Base-by-base conservation (phyloP, 2,888 invertebrate genomes). In the Frankliniella fusca region DNA sequence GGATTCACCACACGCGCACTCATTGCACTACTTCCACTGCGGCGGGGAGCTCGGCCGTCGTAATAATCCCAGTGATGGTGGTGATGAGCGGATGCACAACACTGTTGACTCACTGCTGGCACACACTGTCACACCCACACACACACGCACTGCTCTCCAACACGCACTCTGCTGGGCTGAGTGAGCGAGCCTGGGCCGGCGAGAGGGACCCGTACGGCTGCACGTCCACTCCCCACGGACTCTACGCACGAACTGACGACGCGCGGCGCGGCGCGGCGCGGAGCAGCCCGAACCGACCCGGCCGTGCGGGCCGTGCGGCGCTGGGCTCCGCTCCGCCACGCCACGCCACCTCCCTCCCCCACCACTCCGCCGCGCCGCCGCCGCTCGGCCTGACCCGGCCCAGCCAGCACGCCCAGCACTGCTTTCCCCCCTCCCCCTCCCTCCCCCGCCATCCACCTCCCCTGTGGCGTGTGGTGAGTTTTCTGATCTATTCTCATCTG, bases 1-100 rank as follows among this genome's bases (percentile, higher is more conserved):
- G 86, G 86, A 82, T 86, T 86, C 83, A 87, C 86, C 82, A 87
- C 86, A 80, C 86, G 85, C 3, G 87, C 86, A 85, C 86, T 87
- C 86, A 86, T 86, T 12, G 15, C 54, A 76, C 18, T 61, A 61
- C 15, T 20, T 15, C n/a, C 61, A 61, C 12, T 7, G 15, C 15
- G 54, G 23, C 70, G n/a, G n/a, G n/a, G n/a, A n/a, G n/a, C n/a
- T n/a, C n/a, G n/a, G n/a, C n/a, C n/a, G n/a, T n/a, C 27, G 70
- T 12, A 23, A 27, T 76, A 76, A 76, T 76, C 70, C 70, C 27
- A 76, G 10, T 9, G 12, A 12, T 27, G 11, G 20, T 54, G 38
- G 38, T 9, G 54, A 9, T 9, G 38, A 54, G 54, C 54, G 10
- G 61, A 18, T 61, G 38, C 38, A 38, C 38, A 3, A 3, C 38